Evolutionary conservation across 1,140 invertebrate genomes (phyloP).

Genomic region (Drosophila ohnishii): DNA sequence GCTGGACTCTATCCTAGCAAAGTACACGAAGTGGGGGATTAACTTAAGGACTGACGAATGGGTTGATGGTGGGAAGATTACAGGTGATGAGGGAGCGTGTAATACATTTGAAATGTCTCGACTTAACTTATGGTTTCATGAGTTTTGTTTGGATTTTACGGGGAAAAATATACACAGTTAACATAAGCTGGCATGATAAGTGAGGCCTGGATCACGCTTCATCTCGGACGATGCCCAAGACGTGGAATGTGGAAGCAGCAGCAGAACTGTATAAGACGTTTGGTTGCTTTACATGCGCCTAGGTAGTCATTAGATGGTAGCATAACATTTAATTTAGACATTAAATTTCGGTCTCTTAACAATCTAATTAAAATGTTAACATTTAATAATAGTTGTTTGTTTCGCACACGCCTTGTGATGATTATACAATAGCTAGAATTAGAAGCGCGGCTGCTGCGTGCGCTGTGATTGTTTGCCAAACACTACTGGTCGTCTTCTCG

Average conservation of each 20-base stretch:
- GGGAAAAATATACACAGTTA: conserved; percentile 30
- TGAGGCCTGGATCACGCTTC: conserved; percentile 8
- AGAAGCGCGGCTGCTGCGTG: conserved; percentile 33
- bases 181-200: conserved; percentile 14
- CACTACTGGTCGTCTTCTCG: conserved; percentile 28
- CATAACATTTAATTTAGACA: conserved; percentile 75
- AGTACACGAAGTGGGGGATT: conserved; percentile 21
- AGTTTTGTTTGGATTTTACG: conserved; percentile 15
- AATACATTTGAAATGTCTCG: conserved; percentile 48
- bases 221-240: conserved; percentile 12
- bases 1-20: conserved; percentile 52
- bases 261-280: conserved; percentile 26
- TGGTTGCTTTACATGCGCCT: conserved; percentile 25
- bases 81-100: conserved; percentile 24
- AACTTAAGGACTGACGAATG: conserved; percentile 32
- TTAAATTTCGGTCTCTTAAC: conserved; percentile 63
- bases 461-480: conserved; percentile 53
- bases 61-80: conserved; percentile 50
- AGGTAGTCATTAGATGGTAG: conserved; percentile 45
- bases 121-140: conserved; percentile 26
- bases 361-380: conserved; percentile 76
- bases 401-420: conserved; percentile 54
- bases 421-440: conserved; percentile 50
- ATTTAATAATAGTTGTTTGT: conserved; percentile 62
- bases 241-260: conserved; percentile 55